These are phyloP conservation scores for Micropterix aruncella DNA, from an alignment of 2,888 invertebrate genomes.

Conservation along the genomic window DNA sequence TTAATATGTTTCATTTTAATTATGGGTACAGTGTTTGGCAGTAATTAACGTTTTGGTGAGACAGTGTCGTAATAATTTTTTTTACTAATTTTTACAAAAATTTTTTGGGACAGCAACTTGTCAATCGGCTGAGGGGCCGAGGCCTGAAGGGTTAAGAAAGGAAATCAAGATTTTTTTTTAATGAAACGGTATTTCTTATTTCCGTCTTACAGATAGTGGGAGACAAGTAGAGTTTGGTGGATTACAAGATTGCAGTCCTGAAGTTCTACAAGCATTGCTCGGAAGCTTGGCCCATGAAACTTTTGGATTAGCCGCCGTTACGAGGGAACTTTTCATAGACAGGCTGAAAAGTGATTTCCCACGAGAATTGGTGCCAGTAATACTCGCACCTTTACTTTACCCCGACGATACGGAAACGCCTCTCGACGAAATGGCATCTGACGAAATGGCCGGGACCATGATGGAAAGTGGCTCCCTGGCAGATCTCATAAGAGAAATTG, in stretches of 20 bases:
- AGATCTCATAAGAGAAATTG: constrained; percentile 84
- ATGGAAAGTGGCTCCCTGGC: constrained; percentile 67
- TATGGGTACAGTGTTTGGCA: no score
- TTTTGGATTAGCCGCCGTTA: constrained; percentile 55
- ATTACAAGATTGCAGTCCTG: constrained; percentile 81
- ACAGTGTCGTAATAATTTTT: no score
- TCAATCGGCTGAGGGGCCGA: no score
- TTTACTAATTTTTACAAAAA: no score
- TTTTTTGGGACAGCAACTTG: no score
- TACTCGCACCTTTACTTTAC: constrained; percentile 79
- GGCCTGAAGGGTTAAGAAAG: no score
- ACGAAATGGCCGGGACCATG: constrained; percentile 42
- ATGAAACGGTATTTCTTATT: no score
- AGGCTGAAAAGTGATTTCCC: constrained; percentile 80
- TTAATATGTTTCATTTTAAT: no score
- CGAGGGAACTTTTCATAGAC: constrained; percentile 67
- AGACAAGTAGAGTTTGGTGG: constrained; percentile 64
- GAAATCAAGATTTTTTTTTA: no score
- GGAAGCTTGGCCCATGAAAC: constrained; percentile 44
- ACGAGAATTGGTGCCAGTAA: constrained; percentile 74
- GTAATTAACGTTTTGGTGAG: no score
- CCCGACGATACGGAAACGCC: constrained; percentile 58
- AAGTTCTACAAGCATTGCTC: constrained; percentile 74
- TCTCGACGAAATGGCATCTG: constrained; percentile 47
- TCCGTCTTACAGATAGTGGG: constrained; percentile 50